Evolutionary conservation across 2,888 invertebrate species (phyloP).

Genomic region (Sinohyriopsis cumingii): DNA sequence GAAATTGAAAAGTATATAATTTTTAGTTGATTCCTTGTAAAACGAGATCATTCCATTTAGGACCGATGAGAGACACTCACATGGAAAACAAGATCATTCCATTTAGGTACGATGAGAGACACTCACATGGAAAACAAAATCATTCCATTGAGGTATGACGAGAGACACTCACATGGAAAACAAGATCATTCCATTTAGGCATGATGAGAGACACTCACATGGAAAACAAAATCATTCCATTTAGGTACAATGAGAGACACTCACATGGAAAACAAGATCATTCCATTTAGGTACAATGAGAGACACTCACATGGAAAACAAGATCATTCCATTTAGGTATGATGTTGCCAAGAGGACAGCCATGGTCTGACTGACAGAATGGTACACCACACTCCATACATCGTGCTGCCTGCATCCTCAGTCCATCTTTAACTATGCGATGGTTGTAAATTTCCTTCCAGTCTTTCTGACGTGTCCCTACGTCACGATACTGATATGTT

Average conservation of each 20-base stretch:
- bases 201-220: too few relatives aligned
- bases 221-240: too few relatives aligned
- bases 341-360: constrained; percentile 98
- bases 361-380: constrained; percentile 94
- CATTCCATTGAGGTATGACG: too few relatives aligned
- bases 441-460: constrained; percentile 98
- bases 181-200: too few relatives aligned
- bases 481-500: constrained; percentile 87
- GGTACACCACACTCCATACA: constrained; percentile 99
- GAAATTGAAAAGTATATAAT: too few relatives aligned
- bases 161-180: too few relatives aligned
- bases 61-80: too few relatives aligned
- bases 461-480: constrained; percentile 88
- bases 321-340: constrained; percentile 99
- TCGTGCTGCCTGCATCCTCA: constrained; percentile 73
- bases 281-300: constrained; percentile 76
- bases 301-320: constrained; percentile 79
- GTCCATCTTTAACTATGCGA: constrained; percentile 84
- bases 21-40: too few relatives aligned
- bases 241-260: background rate
- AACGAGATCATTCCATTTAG: too few relatives aligned
- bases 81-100: too few relatives aligned
- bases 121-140: too few relatives aligned
- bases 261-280: constrained; percentile 87
- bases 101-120: too few relatives aligned